Evolutionary conservation across 2,888 invertebrate genomes (phyloP), one percentile per base, ranked within the genome.

Genomic region (Lathronympha strigana): DNA sequence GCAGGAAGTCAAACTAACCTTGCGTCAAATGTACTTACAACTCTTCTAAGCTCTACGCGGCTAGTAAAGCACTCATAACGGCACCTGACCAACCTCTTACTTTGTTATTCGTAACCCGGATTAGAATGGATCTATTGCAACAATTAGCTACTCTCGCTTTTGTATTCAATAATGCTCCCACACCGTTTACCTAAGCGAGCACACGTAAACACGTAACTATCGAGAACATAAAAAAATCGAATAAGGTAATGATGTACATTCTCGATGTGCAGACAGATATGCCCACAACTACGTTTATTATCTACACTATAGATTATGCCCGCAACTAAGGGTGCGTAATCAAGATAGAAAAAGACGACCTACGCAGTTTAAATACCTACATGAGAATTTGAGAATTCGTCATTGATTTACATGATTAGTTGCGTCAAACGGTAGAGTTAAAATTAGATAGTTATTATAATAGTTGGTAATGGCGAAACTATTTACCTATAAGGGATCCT

Each of bases 121-220:
- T 63, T 66, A 55, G 63, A 64, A 55, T 67, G 61, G 50, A 36
- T 40, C 23, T 33, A 49, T 49, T 64, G 47, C 72, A 68, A n/a
- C 17, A 15, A n/a, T 15, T 31, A 17, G 9, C 2, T 23, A 69
- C 78, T 77, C 71, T 76, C 78, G 78, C 77, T 75, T 75, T 70
- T 71, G 68, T 68, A 66, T 68, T 68, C 61, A 61, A 71, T 78
- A 73, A 72, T 82, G 84, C 83, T 74, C 84, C 84, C 81, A 74
- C 79, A 72, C 72, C 76, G 23, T 64, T 72, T 68, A 68, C 64
- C 72, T 73, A 72, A 67, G 50, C 15, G 28, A 57, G 38, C 33
- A 33, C 9, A 54, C 47, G 63, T 51, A 57, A 74, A 73, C 80
- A 68, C 71, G 79, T 70, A 83, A 82, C 68, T 43, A 57, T 61